Base-by-base conservation (phyloP, 64 coral and sea anemone species). In the Stylophora pistillata region DNA sequence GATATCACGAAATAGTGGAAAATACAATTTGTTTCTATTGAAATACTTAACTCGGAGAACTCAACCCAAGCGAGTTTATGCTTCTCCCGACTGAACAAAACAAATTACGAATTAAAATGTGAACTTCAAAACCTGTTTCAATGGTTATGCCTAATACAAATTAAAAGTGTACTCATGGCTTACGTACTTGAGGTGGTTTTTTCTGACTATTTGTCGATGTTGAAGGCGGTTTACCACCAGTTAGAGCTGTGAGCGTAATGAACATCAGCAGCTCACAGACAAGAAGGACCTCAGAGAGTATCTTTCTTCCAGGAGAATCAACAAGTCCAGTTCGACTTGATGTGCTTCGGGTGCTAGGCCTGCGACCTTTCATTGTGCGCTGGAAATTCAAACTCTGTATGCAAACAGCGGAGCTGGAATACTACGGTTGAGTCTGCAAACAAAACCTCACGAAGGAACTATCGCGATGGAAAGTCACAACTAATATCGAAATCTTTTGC, bases 231-330 rank as follows among this genome's bases (percentile, higher is more conserved):
- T 55, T 77, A 3, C 74, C 91, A 41, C 94, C 94, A 62, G 84
- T 75, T n/a, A 95, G 54, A 85, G 94, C 88, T 13, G 89, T 79
- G 20, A 95, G 72, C 7, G 94, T 87, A 18, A 95, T 95, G 25
- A 95, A 95, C 10, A 95, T 63, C 28, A 95, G 30, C 33, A 95
- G 78, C 57, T 95, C 94, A 54, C 94, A 95, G 10, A 95, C 94
- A 15, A 95, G 86, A 27, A 95, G 74, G 14, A 95, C 94, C n/a
- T 95, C 94, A 26, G 94, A 78, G 21, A 95, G 30, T 56, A 95
- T 74, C 87, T 95, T 92, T 78, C 83, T 92, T 71, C 87, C 75
- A 4, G 54, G 62, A n/a, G 90, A 82, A 41, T 74, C 71, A 23
- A 89, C 78, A 26, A 91, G 78, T 16, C 89, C 85, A 41, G 85